phyloP scores from a whole-genome alignment of 1,140 invertebrate genomes.

The Heterodera schachtii region DNA sequence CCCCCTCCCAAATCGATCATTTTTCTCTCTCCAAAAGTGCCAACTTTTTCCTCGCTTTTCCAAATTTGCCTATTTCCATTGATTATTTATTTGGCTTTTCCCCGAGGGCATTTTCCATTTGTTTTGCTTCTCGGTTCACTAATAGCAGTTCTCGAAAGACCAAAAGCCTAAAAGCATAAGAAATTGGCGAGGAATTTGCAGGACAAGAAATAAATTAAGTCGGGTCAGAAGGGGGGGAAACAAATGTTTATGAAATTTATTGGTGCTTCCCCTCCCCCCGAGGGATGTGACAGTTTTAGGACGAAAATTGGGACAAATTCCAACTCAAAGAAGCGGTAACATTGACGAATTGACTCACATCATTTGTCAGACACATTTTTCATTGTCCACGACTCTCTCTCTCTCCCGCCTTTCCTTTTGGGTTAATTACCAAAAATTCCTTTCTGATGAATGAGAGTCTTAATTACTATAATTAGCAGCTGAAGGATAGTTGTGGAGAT shows the following conservation, averaged over 20 bases:
- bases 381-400: background rate
- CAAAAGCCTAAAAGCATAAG: background rate
- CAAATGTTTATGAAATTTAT: slow-evolving; percentile 17
- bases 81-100: background rate
- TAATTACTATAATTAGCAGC: too few species aligned
- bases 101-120: slow-evolving; percentile 3
- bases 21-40: background rate
- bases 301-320: background rate
- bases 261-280: background rate
- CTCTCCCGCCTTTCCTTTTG: background rate
- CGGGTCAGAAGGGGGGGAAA: background rate
- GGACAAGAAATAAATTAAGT: background rate
- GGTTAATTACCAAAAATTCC: background rate
- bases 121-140: background rate
- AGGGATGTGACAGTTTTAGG: background rate
- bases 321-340: background rate
- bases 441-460: too few species aligned
- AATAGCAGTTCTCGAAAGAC: slow-evolving; percentile 6
- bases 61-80: background rate
- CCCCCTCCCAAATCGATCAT: background rate
- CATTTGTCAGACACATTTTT: background rate
- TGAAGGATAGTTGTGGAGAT: too few species aligned
- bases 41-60: background rate
- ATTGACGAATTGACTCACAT: background rate
- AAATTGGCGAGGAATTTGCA: background rate